Base-by-base conservation (phyloP, 1,140 invertebrate species). In the Anoplophora glabripennis region DNA sequence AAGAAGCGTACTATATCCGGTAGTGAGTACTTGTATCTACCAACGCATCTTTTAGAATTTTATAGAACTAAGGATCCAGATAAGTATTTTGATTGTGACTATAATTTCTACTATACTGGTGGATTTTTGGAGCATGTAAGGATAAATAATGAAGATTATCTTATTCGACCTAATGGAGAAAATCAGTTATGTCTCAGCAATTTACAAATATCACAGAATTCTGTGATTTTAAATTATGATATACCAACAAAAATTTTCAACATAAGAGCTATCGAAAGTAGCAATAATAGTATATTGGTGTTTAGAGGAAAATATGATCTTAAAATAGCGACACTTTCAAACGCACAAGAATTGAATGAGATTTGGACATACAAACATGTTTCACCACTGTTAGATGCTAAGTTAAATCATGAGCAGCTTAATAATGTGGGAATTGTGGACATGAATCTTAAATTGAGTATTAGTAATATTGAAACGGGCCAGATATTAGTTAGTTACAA, bases 31-130 rank as follows among this genome's bases (percentile, higher is more conserved):
- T 35, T 54, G 21, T 9, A 54, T 10, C 4, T 54, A 17, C 52
- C 52, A 3, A 54, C 15, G n/a, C 9, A 54, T 42, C n/a, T 54
- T 10, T 9, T 54, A 1, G 41, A 54, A 3, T 42, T 44, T 15
- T 54, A 54, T 35, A 17, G 33, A 3, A 11, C 15, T 8, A 34
- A 54, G 14, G 52, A 54, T 44, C 52, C 52, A 1, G 28, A 54
- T 34, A 7, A n/a, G 7, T 18, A 3, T 14, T 54, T 44, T 41
- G 33, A 45, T 42, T 42, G 52, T 33, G 52, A 54, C 15, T 54
- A 54, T 33, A 54, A 54, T 33, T 44, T 34, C 44, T 54, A 54
- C 21, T 54, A 54, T 33, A 54, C 52, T 34, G 52, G 52, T 12
- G 52, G 52, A 33, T 18, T 40, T 33, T 34, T 54, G 12, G 52